Percentiles rank a stretch among this genome's conserved stretches.
phyloP scores from a whole-genome alignment of 2,888 invertebrate species.

The Entomobrya proxima region DNA sequence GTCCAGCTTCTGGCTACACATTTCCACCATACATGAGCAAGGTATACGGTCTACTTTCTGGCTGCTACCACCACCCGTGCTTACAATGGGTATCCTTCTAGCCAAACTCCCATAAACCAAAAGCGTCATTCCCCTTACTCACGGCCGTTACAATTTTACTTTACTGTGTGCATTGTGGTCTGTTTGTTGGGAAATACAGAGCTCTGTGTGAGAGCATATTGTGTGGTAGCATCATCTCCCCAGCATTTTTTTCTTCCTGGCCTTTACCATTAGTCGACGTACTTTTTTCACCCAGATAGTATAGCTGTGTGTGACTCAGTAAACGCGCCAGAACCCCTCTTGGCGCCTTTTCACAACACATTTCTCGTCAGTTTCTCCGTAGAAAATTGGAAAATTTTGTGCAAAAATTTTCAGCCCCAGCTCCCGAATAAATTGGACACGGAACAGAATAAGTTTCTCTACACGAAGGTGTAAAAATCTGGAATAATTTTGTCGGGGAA shows the following conservation, averaged over 20 bases:
- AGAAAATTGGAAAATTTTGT: conserved; percentile 16
- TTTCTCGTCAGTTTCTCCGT: conserved; percentile 15
- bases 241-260: too few relatives aligned
- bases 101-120: conserved; percentile 61
- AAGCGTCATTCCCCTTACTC: conserved; percentile 65
- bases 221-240: neutral
- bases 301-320: conserved; percentile 4
- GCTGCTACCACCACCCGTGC: conserved; percentile 55
- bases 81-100: conserved; percentile 52
- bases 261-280: neutral
- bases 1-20: neutral
- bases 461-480: neutral
- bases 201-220: neutral
- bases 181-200: neutral
- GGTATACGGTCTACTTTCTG: conserved; percentile 40
- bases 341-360: conserved; percentile 69
- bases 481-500: neutral
- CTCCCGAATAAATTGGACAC: neutral
- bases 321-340: conserved; percentile 59
- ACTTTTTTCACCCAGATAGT: conserved; percentile 1
- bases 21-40: conserved; percentile 33
- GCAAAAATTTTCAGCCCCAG: neutral
- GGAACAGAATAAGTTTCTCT: neutral
- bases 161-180: neutral
- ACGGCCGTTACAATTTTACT: conserved; percentile 59